Evolutionary conservation across 2,888 invertebrate genomes (phyloP).

Genomic region (Clistopyga incitator): DNA sequence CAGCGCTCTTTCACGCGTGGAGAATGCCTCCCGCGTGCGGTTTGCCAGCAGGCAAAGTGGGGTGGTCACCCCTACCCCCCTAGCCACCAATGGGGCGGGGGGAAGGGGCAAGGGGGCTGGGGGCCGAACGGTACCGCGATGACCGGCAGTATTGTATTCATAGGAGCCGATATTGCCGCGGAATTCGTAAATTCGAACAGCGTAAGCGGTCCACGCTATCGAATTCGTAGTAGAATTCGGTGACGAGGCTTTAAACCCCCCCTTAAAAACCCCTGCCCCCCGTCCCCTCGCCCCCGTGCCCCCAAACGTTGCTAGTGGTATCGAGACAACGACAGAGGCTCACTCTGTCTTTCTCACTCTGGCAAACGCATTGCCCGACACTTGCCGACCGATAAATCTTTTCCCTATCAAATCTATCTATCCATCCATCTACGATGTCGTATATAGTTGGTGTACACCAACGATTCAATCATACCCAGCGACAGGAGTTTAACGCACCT

Average conservation of each 20-base stretch:
- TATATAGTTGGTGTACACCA: slow-evolving; percentile 36
- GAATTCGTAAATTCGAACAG: slow-evolving; percentile 67
- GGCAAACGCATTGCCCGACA: slow-evolving; percentile 53
- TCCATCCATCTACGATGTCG: slow-evolving; percentile 64
- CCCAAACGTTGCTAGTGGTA: background rate
- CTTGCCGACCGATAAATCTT: slow-evolving; percentile 66
- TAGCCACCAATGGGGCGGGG: background rate
- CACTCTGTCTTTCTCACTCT: slow-evolving; percentile 45
- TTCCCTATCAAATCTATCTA: slow-evolving; percentile 66
- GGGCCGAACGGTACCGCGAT: slow-evolving; percentile 50
- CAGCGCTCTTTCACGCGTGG: slow-evolving; percentile 64
- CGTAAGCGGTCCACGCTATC: slow-evolving; percentile 61
- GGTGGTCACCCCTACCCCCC: slow-evolving; percentile 22
- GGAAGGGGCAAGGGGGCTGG: slow-evolving; percentile 11
- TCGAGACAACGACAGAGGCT: slow-evolving; percentile 50
- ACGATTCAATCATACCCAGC: slow-evolving; percentile 59
- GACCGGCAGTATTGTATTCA: slow-evolving; percentile 69
- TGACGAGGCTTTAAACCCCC: slow-evolving; percentile 65
- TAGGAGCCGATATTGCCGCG: slow-evolving; percentile 65
- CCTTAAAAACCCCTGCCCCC: background rate
- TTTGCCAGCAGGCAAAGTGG: slow-evolving; percentile 50
- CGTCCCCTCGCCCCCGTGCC: background rate
- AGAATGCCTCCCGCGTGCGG: slow-evolving; percentile 59
- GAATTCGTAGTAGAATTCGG: slow-evolving; percentile 66
- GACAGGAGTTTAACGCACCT: slow-evolving; percentile 65